phyloP scores from a whole-genome alignment of 2,888 invertebrate genomes.

The Aphidoletes aphidimyza region DNA sequence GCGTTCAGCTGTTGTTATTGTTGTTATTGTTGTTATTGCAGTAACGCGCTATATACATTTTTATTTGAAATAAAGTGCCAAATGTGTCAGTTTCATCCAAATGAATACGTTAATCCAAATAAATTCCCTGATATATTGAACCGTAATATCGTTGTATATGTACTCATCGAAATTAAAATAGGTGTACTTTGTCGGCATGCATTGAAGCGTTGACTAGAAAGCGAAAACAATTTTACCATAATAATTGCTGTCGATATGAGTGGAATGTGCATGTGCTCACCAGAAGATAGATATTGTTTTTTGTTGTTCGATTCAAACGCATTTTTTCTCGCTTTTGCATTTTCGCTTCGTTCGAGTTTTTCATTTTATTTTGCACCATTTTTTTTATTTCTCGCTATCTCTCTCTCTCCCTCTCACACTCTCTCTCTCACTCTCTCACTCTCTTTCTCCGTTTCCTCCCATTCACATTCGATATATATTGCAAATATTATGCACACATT shows the following conservation, averaged over 20 bases:
- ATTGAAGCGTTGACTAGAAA: neutral
- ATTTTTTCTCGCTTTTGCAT: too few relatives aligned
- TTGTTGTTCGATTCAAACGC: neutral
- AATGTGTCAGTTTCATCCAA: neutral
- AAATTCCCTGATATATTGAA: too few relatives aligned
- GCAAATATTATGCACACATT: neutral
- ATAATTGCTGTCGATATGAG: neutral
- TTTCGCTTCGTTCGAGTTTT: too few relatives aligned
- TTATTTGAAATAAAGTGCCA: neutral
- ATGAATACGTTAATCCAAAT: neutral
- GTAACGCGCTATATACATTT: neutral
- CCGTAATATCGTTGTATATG: too few relatives aligned
- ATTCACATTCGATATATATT: neutral
- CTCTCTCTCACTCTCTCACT: neutral
- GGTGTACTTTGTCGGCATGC: neutral
- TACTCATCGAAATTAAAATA: neutral
- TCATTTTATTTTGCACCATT: neutral
- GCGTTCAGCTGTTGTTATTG: neutral
- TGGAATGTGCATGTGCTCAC: neutral
- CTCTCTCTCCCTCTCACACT: neutral
- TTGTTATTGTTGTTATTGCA: neutral
- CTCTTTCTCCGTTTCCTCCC: too few relatives aligned
- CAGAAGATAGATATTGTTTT: neutral
- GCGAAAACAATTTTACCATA: conserved; percentile 36
- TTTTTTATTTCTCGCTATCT: neutral